Evolutionary conservation across 2,888 invertebrate genomes (phyloP).

Genomic region (Tetrapedia diversipes): DNA sequence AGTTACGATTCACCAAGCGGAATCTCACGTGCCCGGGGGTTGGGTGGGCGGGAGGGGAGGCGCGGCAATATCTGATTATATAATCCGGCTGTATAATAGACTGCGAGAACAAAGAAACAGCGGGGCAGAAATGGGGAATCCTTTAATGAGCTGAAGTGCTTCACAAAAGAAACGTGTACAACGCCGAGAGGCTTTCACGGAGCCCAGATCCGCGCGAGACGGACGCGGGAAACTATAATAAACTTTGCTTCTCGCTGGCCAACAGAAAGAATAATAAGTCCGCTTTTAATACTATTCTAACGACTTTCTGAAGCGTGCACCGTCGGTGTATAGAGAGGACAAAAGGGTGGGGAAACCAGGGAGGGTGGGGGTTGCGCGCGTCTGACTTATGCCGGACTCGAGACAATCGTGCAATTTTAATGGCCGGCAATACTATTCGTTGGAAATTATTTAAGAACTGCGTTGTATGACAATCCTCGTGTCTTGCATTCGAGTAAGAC

Average conservation of each 20-base stretch:
- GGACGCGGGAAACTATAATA: slow-evolving; percentile 30
- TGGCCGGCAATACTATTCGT: too few species aligned
- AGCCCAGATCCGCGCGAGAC: slow-evolving; percentile 4
- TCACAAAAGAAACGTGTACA: slow-evolving; percentile 38
- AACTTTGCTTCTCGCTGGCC: slow-evolving; percentile 15
- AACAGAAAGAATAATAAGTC: slow-evolving; percentile 28
- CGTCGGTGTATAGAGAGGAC: slow-evolving; percentile 1
- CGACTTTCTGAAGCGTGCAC: slow-evolving; percentile 41
- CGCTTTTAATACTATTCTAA: slow-evolving; percentile 47
- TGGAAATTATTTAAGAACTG: too few species aligned
- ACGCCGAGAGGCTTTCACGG: slow-evolving; percentile 32
- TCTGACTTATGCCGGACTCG: too few species aligned
- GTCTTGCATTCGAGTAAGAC: too few species aligned
- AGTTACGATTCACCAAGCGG: slow-evolving; percentile 34
- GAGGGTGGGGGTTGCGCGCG: too few species aligned
- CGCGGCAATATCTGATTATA: slow-evolving; percentile 34
- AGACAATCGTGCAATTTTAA: too few species aligned
- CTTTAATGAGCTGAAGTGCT: slow-evolving; percentile 53
- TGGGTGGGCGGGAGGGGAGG: too few species aligned
- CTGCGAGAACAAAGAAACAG: slow-evolving; percentile 26
- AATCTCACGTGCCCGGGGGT: background rate
- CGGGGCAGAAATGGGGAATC: slow-evolving; percentile 28
- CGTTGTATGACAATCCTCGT: too few species aligned
- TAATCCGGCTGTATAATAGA: slow-evolving; percentile 32
- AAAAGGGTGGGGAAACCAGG: background rate